phyloP scores from a whole-genome alignment of 2,888 invertebrate genomes.

The Lissonota sp. region DNA sequence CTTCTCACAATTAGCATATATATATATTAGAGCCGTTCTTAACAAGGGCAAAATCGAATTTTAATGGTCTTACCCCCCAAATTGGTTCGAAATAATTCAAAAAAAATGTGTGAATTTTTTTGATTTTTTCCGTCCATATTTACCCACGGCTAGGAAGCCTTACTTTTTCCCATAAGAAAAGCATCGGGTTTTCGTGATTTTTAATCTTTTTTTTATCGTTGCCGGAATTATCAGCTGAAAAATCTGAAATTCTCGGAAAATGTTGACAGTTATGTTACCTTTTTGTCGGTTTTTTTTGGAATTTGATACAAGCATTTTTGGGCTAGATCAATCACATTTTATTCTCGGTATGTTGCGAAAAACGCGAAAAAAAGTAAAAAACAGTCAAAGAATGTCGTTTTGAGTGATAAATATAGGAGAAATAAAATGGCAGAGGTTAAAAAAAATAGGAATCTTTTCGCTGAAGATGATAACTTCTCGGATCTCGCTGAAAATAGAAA shows the following conservation, averaged over 20 bases:
- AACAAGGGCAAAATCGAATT: constrained; percentile 14
- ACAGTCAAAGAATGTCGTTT: neutral
- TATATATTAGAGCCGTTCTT: constrained; percentile 1
- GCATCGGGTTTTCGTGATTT: constrained; percentile 26
- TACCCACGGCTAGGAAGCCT: no score
- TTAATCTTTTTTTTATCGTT: constrained; percentile 2
- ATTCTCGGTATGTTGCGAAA: no score
- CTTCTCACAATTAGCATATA: constrained; percentile 6
- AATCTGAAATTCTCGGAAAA: constrained; percentile 19
- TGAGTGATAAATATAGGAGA: neutral
- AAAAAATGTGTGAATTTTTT: constrained; percentile 25
- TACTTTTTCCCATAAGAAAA: constrained; percentile 18
- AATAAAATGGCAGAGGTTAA: no score
- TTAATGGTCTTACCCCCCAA: constrained; percentile 25
- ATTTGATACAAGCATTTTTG: no score
- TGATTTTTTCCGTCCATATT: constrained; percentile 4
- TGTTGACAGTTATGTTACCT: constrained; percentile 19
- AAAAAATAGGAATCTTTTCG: no score
- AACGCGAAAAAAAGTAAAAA: neutral
- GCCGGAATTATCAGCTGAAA: constrained; percentile 26
- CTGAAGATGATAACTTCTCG: no score
- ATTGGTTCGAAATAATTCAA: constrained; percentile 24
- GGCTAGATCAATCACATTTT: no score
- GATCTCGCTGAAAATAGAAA: no score
- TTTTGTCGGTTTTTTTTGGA: constrained; percentile 10